Percentiles rank a stretch among this genome's conserved stretches.
Evolutionary conservation across 2,797 vertebrate genomes (phyloP).

Genomic region (Knipowitschia caucasica): DNA sequence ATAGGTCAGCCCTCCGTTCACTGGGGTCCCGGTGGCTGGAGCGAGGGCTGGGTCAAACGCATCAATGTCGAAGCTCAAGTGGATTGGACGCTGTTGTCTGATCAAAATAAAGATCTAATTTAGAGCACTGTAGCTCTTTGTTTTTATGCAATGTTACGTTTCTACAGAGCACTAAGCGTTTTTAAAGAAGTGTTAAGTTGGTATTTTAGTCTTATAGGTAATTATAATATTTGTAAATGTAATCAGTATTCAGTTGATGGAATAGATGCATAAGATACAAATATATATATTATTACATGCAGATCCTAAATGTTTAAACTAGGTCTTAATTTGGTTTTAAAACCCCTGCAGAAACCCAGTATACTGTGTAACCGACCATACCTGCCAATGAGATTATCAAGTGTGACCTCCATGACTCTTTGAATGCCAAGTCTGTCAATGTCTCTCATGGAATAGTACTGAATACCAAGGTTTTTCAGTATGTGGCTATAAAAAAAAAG

Average conservation of each 20-base stretch:
- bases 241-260: too few species aligned
- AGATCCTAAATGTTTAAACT: too few species aligned
- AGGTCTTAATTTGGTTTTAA: too few species aligned
- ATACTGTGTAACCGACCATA: slow-evolving; percentile 64
- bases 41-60: slow-evolving; percentile 94
- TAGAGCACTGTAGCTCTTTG: neutral
- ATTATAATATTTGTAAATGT: too few species aligned
- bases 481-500: slow-evolving; percentile 76
- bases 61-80: slow-evolving; percentile 96
- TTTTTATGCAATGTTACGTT: too few species aligned
- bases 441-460: slow-evolving; percentile 95
- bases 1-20: slow-evolving; percentile 92
- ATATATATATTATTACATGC: too few species aligned
- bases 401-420: slow-evolving; percentile 93
- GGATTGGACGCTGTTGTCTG: slow-evolving; percentile 89
- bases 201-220: too few species aligned
- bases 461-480: slow-evolving; percentile 91
- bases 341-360: too few species aligned
- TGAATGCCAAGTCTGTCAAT: slow-evolving; percentile 93
- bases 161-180: too few species aligned
- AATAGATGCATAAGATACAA: too few species aligned
- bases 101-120: neutral
- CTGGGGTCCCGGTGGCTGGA: slow-evolving; percentile 93
- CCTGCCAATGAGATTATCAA: slow-evolving; percentile 90
- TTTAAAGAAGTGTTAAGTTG: too few species aligned